phyloP scores from a whole-genome alignment of 2,888 invertebrate genomes.

The Calliopum simillimum region DNA sequence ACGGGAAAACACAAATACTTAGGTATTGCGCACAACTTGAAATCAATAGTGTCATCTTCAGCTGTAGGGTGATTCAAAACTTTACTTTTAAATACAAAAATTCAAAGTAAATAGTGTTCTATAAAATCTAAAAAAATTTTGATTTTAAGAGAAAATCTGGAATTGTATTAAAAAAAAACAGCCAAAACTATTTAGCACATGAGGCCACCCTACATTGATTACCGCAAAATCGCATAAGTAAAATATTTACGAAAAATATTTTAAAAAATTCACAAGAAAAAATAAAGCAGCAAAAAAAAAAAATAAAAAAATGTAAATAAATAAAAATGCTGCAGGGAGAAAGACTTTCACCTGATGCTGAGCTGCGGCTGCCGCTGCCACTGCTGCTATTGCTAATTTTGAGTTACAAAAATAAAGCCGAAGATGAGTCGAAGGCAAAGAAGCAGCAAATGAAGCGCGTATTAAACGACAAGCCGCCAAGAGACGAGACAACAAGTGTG shows the following conservation, averaged over 20 bases:
- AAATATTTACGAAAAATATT: conserved; percentile 10
- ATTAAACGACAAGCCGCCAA: not conserved
- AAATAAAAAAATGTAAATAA: conserved; percentile 47
- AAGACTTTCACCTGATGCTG: conserved; percentile 57
- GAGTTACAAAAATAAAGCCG: not conserved
- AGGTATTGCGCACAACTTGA: no score
- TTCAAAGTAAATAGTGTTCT: no score
- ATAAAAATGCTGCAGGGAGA: conserved; percentile 54
- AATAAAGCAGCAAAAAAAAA: conserved; percentile 54
- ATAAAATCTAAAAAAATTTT: no score
- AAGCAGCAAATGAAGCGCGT: not conserved
- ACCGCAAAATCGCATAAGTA: not conserved
- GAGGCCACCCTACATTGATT: no score
- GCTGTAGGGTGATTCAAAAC: no score
- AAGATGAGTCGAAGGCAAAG: not conserved
- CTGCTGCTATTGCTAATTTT: no score
- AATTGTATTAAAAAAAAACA: no score
- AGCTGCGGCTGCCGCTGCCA: not conserved
- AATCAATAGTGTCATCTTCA: no score
- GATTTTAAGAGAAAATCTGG: no score
- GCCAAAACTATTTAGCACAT: conserved; percentile 15
- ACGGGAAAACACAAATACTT: no score
- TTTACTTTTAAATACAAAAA: conserved; percentile 41
- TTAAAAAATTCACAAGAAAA: conserved; percentile 37
- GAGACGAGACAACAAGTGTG: no score